phyloP scores from a whole-genome alignment of 2,113 vertebrate genomes.

The Calyptomena viridis region DNA sequence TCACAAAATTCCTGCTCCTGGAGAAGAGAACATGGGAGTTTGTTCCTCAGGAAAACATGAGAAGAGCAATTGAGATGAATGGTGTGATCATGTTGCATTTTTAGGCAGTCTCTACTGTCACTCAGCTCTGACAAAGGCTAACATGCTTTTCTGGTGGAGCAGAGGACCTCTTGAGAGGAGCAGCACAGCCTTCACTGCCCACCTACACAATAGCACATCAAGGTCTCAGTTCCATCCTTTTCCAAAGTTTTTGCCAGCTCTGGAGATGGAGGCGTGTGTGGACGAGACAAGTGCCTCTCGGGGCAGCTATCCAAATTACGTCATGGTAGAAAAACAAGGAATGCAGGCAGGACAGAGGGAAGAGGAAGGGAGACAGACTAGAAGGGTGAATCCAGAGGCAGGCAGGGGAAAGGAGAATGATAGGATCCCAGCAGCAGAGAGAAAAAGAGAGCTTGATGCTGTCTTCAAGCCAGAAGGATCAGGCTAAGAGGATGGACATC shows the following conservation, averaged over 20 bases:
- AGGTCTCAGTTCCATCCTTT: conserved; percentile 29
- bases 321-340: conserved; percentile 21
- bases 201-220: background rate
- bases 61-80: background rate
- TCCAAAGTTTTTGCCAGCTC: background rate
- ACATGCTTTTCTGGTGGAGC: background rate
- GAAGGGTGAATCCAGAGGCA: background rate
- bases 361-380: background rate
- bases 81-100: background rate
- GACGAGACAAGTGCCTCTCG: background rate
- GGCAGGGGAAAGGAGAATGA: background rate
- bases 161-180: background rate
- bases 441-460: background rate
- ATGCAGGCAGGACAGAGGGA: background rate
- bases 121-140: background rate
- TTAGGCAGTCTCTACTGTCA: background rate
- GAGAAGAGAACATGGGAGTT: background rate
- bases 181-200: background rate
- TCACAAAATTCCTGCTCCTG: background rate
- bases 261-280: conserved; percentile 11
- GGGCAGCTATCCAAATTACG: background rate
- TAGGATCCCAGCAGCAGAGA: background rate
- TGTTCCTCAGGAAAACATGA: background rate
- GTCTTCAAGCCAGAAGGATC: background rate
- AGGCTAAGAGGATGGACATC: background rate